These are phyloP conservation scores for Gymnodraco acuticeps DNA, from an alignment of 2,797 vertebrate genomes.

Conservation along the genomic window DNA sequence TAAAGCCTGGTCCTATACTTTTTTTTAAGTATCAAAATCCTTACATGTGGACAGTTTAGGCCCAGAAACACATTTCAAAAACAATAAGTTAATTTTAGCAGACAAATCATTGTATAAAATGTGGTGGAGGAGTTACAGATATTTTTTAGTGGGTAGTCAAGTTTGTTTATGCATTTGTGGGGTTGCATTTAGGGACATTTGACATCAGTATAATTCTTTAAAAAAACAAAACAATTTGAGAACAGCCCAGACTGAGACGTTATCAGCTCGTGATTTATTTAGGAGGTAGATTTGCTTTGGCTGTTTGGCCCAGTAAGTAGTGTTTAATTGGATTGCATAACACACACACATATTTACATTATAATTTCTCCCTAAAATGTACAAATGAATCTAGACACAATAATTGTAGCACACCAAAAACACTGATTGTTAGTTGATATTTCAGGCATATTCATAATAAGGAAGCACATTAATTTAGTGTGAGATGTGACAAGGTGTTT, in stretches of 20 bases:
- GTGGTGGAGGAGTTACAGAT: not conserved
- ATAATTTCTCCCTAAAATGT: not conserved
- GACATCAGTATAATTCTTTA: not conserved
- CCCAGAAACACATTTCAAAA: not conserved
- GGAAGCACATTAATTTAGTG: not conserved
- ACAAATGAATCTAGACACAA: not conserved
- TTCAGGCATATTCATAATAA: not conserved
- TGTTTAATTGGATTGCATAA: not conserved
- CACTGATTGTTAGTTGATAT: not conserved
- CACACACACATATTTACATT: not conserved
- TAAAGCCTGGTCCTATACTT: not conserved
- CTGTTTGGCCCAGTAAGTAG: not conserved
- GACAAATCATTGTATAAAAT: not conserved
- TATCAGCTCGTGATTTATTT: not conserved
- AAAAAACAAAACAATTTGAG: not conserved
- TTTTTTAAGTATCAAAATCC: not conserved
- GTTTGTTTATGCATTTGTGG: not conserved
- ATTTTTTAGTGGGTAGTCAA: not conserved
- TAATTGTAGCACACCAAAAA: not conserved
- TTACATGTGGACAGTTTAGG: not conserved
- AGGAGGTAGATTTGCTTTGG: not conserved
- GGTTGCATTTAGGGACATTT: not conserved
- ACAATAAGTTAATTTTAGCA: not conserved
- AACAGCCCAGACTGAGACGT: not conserved
- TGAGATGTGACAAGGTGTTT: not conserved